These are phyloP conservation scores for Euleptes europaea DNA, from an alignment of 2,113 vertebrate species.

Conservation along the genomic window DNA sequence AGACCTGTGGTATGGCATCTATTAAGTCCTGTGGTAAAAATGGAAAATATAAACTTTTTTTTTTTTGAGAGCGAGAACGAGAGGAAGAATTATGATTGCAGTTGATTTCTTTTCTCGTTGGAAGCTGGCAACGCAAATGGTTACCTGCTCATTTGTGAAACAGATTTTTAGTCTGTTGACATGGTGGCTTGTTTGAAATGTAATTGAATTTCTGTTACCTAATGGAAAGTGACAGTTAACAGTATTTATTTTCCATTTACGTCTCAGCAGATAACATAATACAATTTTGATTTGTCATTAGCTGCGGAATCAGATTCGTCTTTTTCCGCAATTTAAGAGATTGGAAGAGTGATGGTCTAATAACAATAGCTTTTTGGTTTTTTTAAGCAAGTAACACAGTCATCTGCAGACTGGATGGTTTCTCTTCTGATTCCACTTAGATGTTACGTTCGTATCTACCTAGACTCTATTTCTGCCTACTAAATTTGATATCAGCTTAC, in stretches of 20 bases:
- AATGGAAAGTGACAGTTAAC: conserved; percentile 95
- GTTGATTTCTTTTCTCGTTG: conserved; percentile 95
- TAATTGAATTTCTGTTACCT: conserved; percentile 95
- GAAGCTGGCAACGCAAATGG: conserved; percentile 93
- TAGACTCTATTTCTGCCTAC: conserved; percentile 53
- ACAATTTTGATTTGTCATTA: conserved; percentile 89
- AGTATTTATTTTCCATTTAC: conserved; percentile 88
- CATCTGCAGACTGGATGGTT: conserved; percentile 75
- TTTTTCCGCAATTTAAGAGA: conserved; percentile 83
- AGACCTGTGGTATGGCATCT: conserved; percentile 75
- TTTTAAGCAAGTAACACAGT: conserved; percentile 74
- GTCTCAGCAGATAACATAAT: conserved; percentile 90
- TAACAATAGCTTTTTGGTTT: conserved; percentile 68
- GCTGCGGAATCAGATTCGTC: conserved; percentile 84
- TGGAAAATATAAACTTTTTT: conserved; percentile 74
- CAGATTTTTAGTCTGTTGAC: conserved; percentile 96
- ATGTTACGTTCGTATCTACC: conserved; percentile 64
- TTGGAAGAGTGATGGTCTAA: conserved; percentile 75
- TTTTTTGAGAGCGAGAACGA: conserved; percentile 64
- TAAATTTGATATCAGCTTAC: conserved; percentile 69
- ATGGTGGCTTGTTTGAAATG: conserved; percentile 96
- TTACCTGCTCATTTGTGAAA: conserved; percentile 97
- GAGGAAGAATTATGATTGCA: conserved; percentile 93
- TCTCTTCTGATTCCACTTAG: conserved; percentile 72
- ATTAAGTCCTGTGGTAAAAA: conserved; percentile 88